Evolutionary conservation across 2,113 vertebrate genomes (phyloP), one percentile per base, ranked within the genome.

Genomic region (Rana temporaria): DNA sequence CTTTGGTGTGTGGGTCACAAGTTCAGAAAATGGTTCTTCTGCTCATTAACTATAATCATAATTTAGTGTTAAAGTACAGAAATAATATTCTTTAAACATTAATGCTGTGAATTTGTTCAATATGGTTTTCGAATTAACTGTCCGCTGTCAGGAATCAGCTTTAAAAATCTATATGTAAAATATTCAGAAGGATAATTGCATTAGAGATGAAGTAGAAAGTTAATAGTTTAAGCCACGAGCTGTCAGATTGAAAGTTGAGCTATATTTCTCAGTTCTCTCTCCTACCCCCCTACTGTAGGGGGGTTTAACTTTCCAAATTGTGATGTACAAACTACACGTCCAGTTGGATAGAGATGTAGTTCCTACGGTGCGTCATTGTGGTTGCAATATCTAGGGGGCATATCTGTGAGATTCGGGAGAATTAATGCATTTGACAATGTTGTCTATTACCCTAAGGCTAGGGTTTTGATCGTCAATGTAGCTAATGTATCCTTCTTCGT

Each of bases 371-470:
- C 67, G 88, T 87, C 87, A 71, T 79, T 85, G n/a, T 78, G 84
- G 87, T 4, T 86, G 79, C 85, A 89, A 86, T 82, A 86, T 85
- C 87, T 88, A 55, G 86, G 84, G 81, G 86, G 83, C 63, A 83
- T 85, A 88, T 89, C 84, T 87, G 82, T 34, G 88, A 77, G 89
- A 85, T 87, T 65, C 87, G 86, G 80, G 88, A 84, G 90, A 84
- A 78, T 90, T 87, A 91, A 87, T 88, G 86, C 79, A 87, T 86
- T 71, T 94, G 92, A 91, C 90, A 92, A 89, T 89, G 60, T 4
- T 89, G 90, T 88, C 86, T 92, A 88, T 86, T 91, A 84, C 89
- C 92, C 90, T 87, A 87, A 85, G 89, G 91, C 90, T 90, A 88
- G 72, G 26, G 87, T 89, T 94, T 88, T 92, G 89, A 92, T 94